Evolutionary conservation across 2,888 invertebrate genomes (phyloP), one percentile per base, ranked within the genome.

Genomic region (Prosapia bicincta): DNA sequence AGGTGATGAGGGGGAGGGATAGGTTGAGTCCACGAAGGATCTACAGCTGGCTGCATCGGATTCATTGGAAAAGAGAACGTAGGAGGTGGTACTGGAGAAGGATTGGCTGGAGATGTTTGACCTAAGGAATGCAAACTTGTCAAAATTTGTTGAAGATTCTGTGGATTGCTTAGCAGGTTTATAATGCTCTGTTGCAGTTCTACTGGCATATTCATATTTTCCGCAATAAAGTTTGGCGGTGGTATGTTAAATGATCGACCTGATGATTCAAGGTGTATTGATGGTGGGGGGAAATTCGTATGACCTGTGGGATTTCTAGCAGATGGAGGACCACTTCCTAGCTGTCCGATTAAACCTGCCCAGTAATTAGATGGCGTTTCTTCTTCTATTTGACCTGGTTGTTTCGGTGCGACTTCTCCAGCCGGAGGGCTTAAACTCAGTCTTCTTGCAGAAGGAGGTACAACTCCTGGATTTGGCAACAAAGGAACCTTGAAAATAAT

Each of bases 181-280:
- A 81, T 82, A 66, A 85, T 80, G 9, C 83, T 83, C 71, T 83
- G 83, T 73, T 84, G 84, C 54, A 85, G 77, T 43, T 84, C 84
- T 25, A 82, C 83, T 30, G 81, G 75, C 68, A 80, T 65, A 54
- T 73, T 78, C 10, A 70, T 65, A 30, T 32, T 71, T 30, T 75
- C 75, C 20, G 68, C 25, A 10, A 75, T 43, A 54, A 67, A 75
- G n/a, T 73, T 73, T 15, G 76, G 76, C 15, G 76, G 76, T 3
- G 76, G 76, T 23, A 76, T 73, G 43, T 69, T 76, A 67, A 66
- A 76, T 3, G 71, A 66, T 20, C 70, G 75, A 13, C 67, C 66
- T 6, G 78, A 38, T 15, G 74, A 28, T 43, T 71, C 72, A 23
- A 70, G 73, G n/a, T 66, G 32, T 43, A 67, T 65, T 15, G 75